Evolutionary conservation across 2,888 invertebrate species (phyloP), one percentile per base, ranked within the genome.

Genomic region (Cerastoderma edule): DNA sequence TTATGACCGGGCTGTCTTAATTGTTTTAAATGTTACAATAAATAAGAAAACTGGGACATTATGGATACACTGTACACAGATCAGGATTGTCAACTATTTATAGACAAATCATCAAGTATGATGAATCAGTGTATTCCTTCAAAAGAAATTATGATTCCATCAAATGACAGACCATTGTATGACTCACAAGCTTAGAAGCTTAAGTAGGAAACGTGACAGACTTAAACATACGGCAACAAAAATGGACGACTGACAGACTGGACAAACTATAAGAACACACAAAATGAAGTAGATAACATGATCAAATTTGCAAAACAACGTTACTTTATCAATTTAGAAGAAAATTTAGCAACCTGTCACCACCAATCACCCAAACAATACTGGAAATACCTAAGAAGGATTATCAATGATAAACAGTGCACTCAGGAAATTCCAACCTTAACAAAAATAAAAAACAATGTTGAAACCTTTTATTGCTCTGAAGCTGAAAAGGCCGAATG

Each of bases 131-230:
- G 63, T 27, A 70, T 70, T 16, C 70, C 63, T 24, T 50, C 24
- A 30, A 70, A 70, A 70, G 27, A 24, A 30, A 33, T 70, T 10
- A 48, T 35, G 27, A 35, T 70, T 16, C 28, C 63, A 32, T 39
- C 63, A 10, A 50, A 70, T 27, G 70, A 70, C 27, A 60, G 64
- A 50, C 72, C 72, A 6, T 72, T 66, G 72, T 72, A 65, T 44
- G 57, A 66, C 33, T 66, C 66, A 10, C 33, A 44, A 46, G 66
- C n/a, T 56, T 16, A 54, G 72, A 46, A 22, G 44, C 28, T 13
- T 13, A 16, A 30, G 35, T 35, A 39, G 72, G 33, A 30, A n/a
- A 48, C 39, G 66, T 24, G 72, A 72, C 33, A 35, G 65, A 22
- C 56, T 24, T 4, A 72, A 72, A 54, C 32, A 35, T n/a, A 63